Evolutionary conservation across 2,888 invertebrate genomes (phyloP).

Genomic region (Ophion obscuratus): DNA sequence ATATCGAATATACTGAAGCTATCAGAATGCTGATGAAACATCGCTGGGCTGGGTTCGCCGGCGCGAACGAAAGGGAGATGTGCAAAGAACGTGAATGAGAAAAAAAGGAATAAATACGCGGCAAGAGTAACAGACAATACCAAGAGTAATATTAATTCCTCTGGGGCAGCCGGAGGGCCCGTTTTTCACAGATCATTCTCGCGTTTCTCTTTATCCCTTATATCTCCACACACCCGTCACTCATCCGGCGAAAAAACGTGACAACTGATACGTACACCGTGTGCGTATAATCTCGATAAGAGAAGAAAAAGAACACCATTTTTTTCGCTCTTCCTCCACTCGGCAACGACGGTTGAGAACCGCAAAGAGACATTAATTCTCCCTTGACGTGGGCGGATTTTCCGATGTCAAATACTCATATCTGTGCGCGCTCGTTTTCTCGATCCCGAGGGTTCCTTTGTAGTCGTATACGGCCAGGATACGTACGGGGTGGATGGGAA

Average conservation of each 20-base stretch:
- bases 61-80: neutral
- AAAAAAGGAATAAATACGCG: slow-evolving; percentile 14
- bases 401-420: slow-evolving; percentile 37
- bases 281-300: slow-evolving; percentile 17
- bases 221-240: slow-evolving; percentile 21
- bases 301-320: slow-evolving; percentile 15
- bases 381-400: slow-evolving; percentile 38
- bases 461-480: neutral
- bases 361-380: slow-evolving; percentile 54
- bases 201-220: slow-evolving; percentile 36
- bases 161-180: slow-evolving; percentile 37
- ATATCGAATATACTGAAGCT: no score
- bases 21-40: neutral
- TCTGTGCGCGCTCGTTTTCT: slow-evolving; percentile 15
- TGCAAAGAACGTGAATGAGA: neutral
- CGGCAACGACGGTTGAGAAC: slow-evolving; percentile 31
- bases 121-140: slow-evolving; percentile 19
- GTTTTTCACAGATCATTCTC: slow-evolving; percentile 38
- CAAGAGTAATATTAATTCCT: slow-evolving; percentile 52
- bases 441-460: neutral
- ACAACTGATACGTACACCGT: slow-evolving; percentile 30
- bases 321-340: slow-evolving; percentile 24
- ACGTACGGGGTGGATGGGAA: neutral
- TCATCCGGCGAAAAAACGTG: slow-evolving; percentile 35
- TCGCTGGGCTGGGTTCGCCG: neutral